Base-by-base conservation (phyloP, 2,113 vertebrate genomes). In the Trematocara variabile region DNA sequence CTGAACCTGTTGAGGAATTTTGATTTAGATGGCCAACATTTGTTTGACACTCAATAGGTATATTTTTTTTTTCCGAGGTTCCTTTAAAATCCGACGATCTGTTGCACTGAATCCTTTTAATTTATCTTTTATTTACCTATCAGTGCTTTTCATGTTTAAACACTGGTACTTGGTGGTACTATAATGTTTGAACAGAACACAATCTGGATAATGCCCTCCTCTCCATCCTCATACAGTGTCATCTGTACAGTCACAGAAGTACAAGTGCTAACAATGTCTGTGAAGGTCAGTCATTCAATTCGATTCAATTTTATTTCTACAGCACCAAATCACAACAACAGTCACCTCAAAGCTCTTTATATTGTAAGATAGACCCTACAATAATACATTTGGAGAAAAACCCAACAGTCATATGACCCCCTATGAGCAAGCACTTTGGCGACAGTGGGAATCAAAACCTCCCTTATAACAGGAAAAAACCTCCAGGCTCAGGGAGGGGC, bases 401-500 rank as follows among this genome's bases (percentile, higher is more conserved):
- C 1, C 56, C 56, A 60, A 10, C 8, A 34, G 1, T 60, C 30
- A 34, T 34, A 10, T 60, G 56, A 60, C 2, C 28, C 28, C 5
- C 28, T 18, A 18, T 18, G 30, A 60, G 56, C 0, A 60, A 60
- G 1, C 30, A 60, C 56, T 18, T 33, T 0, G 14, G 56, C 3
- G 8, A 60, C 56, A 60, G 56, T 34, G 1, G 30, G 56, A 60
- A 1, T 8, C 3, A 60, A 60, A 34, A 34, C 0, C 28, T 60
- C 0, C 8, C 56, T 60, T 60, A 2, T 60, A 33, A 4, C 8
- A 60, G 14, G 56, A 60, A 33, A 0, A 33, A 60, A 60, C 28
- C 2, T 60, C 5, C 28, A 60, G 28, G 14, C 56, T 60, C 56
- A 18, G 56, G 28, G 2, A 60, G 28, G 0, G 28, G 56, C 5